Base-by-base conservation (phyloP, 2,888 invertebrate genomes). In the Esperia sulphurella region DNA sequence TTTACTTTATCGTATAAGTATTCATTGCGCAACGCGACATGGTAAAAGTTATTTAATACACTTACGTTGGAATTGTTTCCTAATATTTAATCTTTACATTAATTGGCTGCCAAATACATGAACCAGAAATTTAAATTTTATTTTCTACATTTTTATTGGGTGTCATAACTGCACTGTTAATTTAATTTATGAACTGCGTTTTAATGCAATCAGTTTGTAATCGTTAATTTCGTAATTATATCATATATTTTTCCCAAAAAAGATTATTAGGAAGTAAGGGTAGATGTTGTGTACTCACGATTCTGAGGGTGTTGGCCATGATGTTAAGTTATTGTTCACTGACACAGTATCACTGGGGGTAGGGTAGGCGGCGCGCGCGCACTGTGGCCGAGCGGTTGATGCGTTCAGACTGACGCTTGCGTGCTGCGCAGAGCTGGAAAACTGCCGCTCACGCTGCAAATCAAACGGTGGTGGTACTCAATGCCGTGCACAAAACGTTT, bases 261-360 rank as follows among this genome's bases (percentile, higher is more conserved):
- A n/a, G n/a, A n/a, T 41, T 21, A 29, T 7, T n/a, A 28, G 3
- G 28, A 41, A 21, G n/a, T n/a, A 21, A 21, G 21, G 21, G 21
- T 21, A 21, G 21, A 21, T 21, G 21, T 21, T 2, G 21, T 21
- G 21, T 52, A 86, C 88, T 87, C 76, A 88, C 87, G 59, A 81
- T 79, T 82, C 75, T 83, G 54, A 79, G 62, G 79, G 79, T 79
- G 71, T 71, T 75, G 66, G 75, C 83, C 87, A 86, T 88, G 59
- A 61, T 75, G 71, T 60, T 58, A 50, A 60, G 53, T 54, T 54
- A 51, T 58, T 60, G 40, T 14, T 46, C 83, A 84, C 82, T 83
- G 75, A 75, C 84, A 83, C 84, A 71, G 71, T 68, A 72, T 68
- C 81, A 83, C 80, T 71, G 69, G 58, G 55, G 58, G 52, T 49